Evolutionary conservation across 2,113 vertebrate species (phyloP).

Genomic region (Climacteris rufus): DNA sequence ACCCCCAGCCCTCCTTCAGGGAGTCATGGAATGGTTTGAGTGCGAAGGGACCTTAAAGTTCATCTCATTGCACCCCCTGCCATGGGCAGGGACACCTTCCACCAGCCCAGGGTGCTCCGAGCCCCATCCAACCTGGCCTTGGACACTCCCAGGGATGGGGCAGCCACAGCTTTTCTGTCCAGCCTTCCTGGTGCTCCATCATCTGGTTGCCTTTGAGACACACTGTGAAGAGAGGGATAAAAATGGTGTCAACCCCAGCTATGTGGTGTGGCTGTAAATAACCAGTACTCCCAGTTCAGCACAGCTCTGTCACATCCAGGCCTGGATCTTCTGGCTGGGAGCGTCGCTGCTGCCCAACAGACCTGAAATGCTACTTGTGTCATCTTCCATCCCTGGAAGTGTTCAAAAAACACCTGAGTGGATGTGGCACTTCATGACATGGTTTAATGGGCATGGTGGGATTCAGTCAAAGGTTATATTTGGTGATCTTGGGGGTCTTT

Average conservation of each 20-base stretch:
- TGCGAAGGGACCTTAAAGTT: neutral
- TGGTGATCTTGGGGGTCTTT: neutral
- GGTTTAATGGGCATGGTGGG: neutral
- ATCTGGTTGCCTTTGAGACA: neutral
- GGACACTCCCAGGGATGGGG: neutral
- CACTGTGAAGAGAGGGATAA: neutral
- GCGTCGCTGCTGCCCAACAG: neutral
- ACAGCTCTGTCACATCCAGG: neutral
- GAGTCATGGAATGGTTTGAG: neutral
- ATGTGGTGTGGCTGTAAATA: neutral
- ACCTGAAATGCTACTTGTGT: neutral
- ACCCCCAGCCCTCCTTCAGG: neutral
- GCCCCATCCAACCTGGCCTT: accelerated
- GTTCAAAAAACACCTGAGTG: neutral
- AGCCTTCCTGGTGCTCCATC: neutral
- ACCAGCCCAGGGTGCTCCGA: accelerated
- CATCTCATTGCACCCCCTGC: neutral
- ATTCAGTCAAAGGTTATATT: neutral
- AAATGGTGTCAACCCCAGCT: neutral
- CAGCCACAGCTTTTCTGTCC: neutral
- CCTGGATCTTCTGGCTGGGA: neutral
- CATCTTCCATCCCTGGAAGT: neutral
- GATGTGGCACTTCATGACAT: neutral
- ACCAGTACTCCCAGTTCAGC: neutral
- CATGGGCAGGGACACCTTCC: neutral